A percentile compares a stretch with the other conserved stretches of the same genome.
Evolutionary conservation across 2,113 vertebrate genomes (phyloP).

Genomic region (Taxidea taxus): DNA sequence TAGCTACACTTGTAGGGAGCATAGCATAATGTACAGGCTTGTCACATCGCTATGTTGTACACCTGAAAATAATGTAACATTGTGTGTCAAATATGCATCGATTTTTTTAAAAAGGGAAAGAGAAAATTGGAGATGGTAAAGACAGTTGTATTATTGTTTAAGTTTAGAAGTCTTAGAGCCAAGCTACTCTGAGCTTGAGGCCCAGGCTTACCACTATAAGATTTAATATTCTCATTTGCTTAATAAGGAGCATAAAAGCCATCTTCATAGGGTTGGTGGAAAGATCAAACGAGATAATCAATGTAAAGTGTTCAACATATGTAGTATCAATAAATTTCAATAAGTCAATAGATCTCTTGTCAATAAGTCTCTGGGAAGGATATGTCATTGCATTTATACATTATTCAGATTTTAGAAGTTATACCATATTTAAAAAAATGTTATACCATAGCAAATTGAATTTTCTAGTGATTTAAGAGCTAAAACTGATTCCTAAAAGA

Average conservation of each 20-base stretch:
- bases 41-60: background rate
- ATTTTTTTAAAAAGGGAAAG: background rate
- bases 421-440: background rate
- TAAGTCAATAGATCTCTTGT: background rate
- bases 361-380: background rate
- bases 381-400: background rate
- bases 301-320: background rate
- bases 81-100: background rate
- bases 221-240: background rate
- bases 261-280: background rate
- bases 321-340: background rate
- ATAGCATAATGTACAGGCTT: background rate
- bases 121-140: background rate
- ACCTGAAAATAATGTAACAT: background rate
- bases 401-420: background rate
- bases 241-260: background rate
- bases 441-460: background rate
- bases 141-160: background rate
- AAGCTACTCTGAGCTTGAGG: background rate
- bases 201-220: background rate
- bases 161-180: background rate
- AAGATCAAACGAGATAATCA: background rate
- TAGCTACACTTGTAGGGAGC: background rate
- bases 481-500: background rate
- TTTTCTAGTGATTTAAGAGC: background rate